These are phyloP conservation scores for Protaetia brevitarsis DNA, from an alignment of 1,140 invertebrate genomes.

Conservation along the genomic window DNA sequence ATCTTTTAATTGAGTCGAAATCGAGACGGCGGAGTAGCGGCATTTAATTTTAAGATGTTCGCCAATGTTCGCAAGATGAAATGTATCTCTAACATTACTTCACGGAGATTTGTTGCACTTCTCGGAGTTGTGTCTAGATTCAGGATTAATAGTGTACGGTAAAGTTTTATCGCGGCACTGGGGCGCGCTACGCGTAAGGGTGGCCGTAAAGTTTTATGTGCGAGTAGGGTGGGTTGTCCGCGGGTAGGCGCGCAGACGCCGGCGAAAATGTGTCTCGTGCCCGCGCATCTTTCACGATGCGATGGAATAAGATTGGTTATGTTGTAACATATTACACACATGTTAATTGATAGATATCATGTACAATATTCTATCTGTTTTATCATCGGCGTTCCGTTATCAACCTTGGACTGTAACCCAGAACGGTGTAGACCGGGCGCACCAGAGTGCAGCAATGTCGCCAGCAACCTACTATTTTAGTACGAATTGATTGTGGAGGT, in stretches of 20 bases:
- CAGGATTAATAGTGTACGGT: not conserved
- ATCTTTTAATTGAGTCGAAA: not conserved
- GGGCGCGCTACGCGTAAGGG: not conserved
- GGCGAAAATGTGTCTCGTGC: slow-evolving; percentile 12
- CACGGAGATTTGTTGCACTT: not conserved
- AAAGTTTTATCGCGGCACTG: not conserved
- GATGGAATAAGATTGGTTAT: slow-evolving; percentile 37
- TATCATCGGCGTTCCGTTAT: slow-evolving; percentile 41
- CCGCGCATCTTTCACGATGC: slow-evolving; percentile 5
- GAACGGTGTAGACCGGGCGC: slow-evolving; percentile 32
- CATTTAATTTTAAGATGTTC: not conserved
- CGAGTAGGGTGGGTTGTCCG: slow-evolving; percentile 28
- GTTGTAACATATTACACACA: slow-evolving; percentile 35
- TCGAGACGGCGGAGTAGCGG: not conserved
- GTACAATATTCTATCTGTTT: slow-evolving; percentile 37
- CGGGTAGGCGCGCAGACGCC: slow-evolving; percentile 26
- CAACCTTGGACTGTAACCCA: slow-evolving; percentile 47
- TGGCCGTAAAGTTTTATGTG: not conserved
- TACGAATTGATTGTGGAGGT: slow-evolving; percentile 44
- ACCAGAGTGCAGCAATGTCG: slow-evolving; percentile 44
- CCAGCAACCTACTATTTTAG: slow-evolving; percentile 46
- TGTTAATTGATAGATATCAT: slow-evolving; percentile 39
- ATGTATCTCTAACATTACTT: not conserved
- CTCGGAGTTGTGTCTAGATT: not conserved
- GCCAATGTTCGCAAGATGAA: not conserved